Percentiles rank a stretch among this genome's conserved stretches.
These are phyloP conservation scores for Candoia aspera DNA, from an alignment of 2,113 vertebrate genomes.

Conservation along the genomic window DNA sequence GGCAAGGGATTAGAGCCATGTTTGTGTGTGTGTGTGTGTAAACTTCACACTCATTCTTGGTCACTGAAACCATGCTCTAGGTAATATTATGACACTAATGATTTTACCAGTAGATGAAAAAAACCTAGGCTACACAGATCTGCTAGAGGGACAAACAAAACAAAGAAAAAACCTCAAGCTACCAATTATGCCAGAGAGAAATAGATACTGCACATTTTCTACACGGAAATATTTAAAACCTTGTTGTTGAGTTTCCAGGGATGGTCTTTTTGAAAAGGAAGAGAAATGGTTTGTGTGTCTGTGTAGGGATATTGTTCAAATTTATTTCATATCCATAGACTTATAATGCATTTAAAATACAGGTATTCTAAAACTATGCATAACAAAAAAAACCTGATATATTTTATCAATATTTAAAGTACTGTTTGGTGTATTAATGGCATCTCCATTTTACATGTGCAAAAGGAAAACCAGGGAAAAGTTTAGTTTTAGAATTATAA, in stretches of 20 bases:
- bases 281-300: not conserved
- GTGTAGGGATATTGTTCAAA: not conserved
- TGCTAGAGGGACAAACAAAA: not conserved
- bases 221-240: not conserved
- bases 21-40: not conserved
- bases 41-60: not conserved
- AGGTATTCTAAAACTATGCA: not conserved
- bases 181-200: not conserved
- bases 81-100: not conserved
- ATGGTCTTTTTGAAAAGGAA: not conserved
- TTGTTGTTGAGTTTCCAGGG: not conserved
- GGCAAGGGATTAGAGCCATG: not conserved
- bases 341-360: not conserved
- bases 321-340: not conserved
- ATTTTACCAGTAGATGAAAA: not conserved
- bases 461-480: not conserved
- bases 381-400: not conserved
- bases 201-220: not conserved
- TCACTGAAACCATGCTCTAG: not conserved
- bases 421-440: not conserved
- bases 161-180: not conserved
- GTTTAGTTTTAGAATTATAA: not conserved
- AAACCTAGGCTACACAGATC: not conserved
- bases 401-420: not conserved
- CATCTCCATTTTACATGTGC: not conserved